Conservation (phyloP, 2,113 vertebrate genomes). For the Poeciliopsis occidentalis region DNA sequence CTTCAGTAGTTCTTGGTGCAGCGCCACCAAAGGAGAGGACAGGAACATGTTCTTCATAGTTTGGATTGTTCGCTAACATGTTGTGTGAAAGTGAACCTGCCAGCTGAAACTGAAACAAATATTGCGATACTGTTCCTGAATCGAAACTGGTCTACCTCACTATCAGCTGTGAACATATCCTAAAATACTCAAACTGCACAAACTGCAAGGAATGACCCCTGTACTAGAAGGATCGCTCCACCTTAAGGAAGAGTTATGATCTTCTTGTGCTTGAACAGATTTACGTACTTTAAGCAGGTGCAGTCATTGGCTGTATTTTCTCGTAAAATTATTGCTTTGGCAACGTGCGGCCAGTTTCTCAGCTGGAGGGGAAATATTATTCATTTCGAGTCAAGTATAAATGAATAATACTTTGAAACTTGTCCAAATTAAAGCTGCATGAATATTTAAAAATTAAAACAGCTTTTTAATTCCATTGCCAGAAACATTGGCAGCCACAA, state of each 20-base stretch:
- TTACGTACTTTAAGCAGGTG: not conserved
- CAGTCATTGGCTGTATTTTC: not conserved
- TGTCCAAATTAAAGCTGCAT: not conserved
- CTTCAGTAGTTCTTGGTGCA: no score
- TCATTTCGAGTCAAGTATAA: not conserved
- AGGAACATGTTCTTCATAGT: no score
- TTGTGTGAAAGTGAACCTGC: no score
- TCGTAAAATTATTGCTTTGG: not conserved
- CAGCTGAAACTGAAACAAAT: no score
- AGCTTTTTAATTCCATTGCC: not conserved
- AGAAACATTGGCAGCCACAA: not conserved
- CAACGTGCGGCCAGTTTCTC: not conserved
- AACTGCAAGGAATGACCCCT: no score
- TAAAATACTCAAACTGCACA: no score
- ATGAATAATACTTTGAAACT: not conserved
- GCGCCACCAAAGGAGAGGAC: no score
- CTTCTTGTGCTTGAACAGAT: not conserved
- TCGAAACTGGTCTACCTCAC: no score
- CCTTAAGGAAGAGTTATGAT: not conserved
- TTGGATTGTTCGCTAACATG: no score
- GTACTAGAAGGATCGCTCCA: no score
- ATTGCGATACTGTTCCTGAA: no score
- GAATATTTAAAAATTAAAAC: not conserved
- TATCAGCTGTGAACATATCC: no score
- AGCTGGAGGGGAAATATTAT: not conserved